Evolutionary conservation across 2,113 vertebrate species (phyloP), one percentile per base, ranked within the genome.

Genomic region (Aramus guarauna): DNA sequence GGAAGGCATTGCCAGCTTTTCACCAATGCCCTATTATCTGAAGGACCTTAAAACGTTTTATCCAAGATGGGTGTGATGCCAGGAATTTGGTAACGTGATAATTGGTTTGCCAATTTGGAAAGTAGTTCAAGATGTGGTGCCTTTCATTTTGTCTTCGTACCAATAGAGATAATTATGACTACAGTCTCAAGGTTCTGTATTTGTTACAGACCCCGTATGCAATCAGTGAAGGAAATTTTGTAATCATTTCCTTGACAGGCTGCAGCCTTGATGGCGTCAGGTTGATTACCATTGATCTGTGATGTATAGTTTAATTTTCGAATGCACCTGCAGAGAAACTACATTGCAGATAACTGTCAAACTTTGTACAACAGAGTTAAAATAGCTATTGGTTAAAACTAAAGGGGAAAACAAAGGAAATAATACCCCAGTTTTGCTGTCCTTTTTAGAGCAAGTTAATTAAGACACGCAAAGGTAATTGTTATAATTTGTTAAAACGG

Each of bases 11-110:
- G 73, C 32, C 74, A 59, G 50, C 19, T 0, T 64, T 45, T 66
- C 58, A 32, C 17, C 13, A 0, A 3, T 32, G 77, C 1, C 29
- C 56, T 34, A 1, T 36, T 47, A 13, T 5, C 47, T 21, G 19
- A 64, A 75, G 56, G 43, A 43, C 80, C 19, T 79, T 50, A 17
- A 66, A 64, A 20, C 15, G 32, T 76, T n/a, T 43, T 56, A 9
- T 72, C 75, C 72, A 12, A 13, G 34, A 20, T 60, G 45, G 27
- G 19, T 50, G n/a, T 19, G 59, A 32, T 69, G 63, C 20, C 19
- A 58, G 63, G 50, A 34, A 32, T 58, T 66, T 14, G 68, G 19
- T 62, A n/a, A 69, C 15, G 53, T 43, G 71, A 10, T 36, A 47
- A 58, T 34, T 32, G 50, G 29, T 79, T 81, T 79, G 48, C 37